Evolutionary conservation across 2,888 invertebrate species (phyloP).

Genomic region (Stenolophus ochropezus): DNA sequence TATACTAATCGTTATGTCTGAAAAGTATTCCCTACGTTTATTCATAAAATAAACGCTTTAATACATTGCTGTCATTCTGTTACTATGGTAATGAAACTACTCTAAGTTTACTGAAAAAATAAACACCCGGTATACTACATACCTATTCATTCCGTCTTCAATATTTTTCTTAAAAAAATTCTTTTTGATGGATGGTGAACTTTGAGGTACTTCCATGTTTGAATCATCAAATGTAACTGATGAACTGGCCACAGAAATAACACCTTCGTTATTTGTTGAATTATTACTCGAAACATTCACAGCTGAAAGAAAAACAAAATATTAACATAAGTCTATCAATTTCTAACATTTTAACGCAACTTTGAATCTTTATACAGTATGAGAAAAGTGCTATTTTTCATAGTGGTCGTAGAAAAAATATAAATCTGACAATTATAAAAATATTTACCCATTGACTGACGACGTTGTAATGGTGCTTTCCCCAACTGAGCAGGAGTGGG

Average conservation of each 20-base stretch:
- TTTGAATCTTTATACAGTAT: no score
- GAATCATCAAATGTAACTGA: conserved; percentile 64
- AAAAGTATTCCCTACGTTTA: no score
- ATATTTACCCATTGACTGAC: conserved; percentile 86
- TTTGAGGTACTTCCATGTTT: conserved; percentile 70
- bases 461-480: conserved; percentile 89
- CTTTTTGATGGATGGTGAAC: conserved; percentile 83
- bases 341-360: no score
- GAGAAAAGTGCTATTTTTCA: no score
- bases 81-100: no score
- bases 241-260: conserved; percentile 53
- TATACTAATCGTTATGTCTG: no score
- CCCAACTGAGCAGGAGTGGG: conserved; percentile 97
- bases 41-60: no score
- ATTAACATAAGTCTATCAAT: background rate
- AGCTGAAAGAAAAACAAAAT: conserved; percentile 55
- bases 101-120: no score
- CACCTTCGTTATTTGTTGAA: conserved; percentile 52
- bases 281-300: conserved; percentile 59
- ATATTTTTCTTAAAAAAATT: conserved; percentile 89
- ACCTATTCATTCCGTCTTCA: conserved; percentile 96
- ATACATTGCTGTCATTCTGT: no score
- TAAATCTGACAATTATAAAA: background rate
- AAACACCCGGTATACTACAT: no score
- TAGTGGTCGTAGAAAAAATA: conserved; percentile 48